Percentiles rank a stretch among this genome's conserved stretches.
Conservation (phyloP, 1,140 invertebrate genomes). For the Plectrocnemia conspersa region DNA sequence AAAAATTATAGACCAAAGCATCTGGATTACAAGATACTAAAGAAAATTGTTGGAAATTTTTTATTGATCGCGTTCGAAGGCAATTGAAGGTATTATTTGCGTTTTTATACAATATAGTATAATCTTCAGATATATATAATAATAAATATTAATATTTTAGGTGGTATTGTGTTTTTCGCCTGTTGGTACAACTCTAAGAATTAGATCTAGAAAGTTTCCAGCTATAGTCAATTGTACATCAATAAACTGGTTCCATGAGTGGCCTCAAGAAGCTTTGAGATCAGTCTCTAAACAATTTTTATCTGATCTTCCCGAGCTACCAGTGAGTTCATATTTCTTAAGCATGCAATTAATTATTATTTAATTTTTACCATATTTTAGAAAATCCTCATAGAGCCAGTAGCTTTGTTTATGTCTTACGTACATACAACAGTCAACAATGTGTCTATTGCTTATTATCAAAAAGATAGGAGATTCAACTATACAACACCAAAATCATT, state of each 20-base stretch:
- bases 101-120: neutral
- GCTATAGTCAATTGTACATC: conserved; percentile 90
- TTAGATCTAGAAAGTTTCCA: conserved; percentile 87
- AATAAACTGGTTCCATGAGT: conserved; percentile 96
- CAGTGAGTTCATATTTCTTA: conserved; percentile 44
- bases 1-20: conserved; percentile 56
- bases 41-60: conserved; percentile 95
- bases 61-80: conserved; percentile 81
- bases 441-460: conserved; percentile 74
- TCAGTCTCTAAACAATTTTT: conserved; percentile 85
- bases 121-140: too few species aligned
- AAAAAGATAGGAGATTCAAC: conserved; percentile 88
- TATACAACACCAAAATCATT: conserved; percentile 96
- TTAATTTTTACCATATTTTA: conserved; percentile 36
- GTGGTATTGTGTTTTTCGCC: conserved; percentile 90
- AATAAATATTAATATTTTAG: too few species aligned
- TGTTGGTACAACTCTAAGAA: conserved; percentile 77
- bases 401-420: conserved; percentile 85
- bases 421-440: conserved; percentile 85
- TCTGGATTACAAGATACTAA: conserved; percentile 77
- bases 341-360: neutral
- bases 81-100: conserved; percentile 56
- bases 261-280: conserved; percentile 85
- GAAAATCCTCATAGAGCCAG: conserved; percentile 56
- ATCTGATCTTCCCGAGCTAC: conserved; percentile 66